Base-by-base conservation (phyloP, 2,888 invertebrate species). In the Phengaris alcon region DNA sequence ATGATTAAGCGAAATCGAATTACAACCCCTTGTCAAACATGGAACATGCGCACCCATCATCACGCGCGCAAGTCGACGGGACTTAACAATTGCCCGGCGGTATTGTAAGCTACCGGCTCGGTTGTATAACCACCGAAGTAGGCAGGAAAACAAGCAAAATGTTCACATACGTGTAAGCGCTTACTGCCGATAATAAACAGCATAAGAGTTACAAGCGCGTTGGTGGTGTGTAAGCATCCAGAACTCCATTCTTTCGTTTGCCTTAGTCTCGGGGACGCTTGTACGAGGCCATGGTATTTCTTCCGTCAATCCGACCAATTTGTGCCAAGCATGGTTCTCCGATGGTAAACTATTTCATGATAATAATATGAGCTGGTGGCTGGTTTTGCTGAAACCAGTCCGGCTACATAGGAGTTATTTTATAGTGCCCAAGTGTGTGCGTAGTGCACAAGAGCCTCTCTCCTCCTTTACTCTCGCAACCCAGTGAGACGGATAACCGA, bases 1-100 rank as follows among this genome's bases (percentile, higher is more conserved):
- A 64, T 64, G 64, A 64, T 64, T 64, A 64, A 44, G 64, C 64
- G 35, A 64, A 64, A 64, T 64, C 64, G 64, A 64, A 64, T 64
- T 64, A 64, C 64, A 12, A 44, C 64, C 64, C 64, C 64, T 64
- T 10, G 10, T 64, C 44, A 64, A 35, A 64, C 64, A 64, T 4
- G 52, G 64, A 35, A 6, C 35, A 22, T 64, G 64, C 64, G 35
- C 35, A 64, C 44, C 64, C 64, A 64, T 59, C 59, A 15, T 35
- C 35, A 10, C 64, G 64, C 64, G 35, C 35, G 13, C 44, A 6
- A 6, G 59, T 2, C 59, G 9, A 15, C 59, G 15, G 59, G 59
- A 4, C 59, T 59, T 59, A 15, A 57, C 57, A 57, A 15, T 57
- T 15, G 22, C 59, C 4, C 59, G 59, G 22, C 22, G 59, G 59